Conservation (phyloP, 2,888 invertebrate genomes). For the Brassicogethes aeneus region DNA sequence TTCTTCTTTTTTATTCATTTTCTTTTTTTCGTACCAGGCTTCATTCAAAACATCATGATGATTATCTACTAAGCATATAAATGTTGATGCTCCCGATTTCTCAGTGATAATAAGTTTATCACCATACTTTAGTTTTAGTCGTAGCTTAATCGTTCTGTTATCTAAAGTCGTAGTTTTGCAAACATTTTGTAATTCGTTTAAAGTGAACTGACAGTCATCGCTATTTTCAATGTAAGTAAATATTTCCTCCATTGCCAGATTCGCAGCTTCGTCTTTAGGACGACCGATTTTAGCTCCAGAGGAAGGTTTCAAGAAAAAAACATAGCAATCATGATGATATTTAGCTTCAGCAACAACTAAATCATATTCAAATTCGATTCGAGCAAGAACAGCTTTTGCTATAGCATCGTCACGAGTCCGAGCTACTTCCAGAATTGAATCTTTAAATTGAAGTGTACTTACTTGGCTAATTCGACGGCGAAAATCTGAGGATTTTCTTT, state of each 20-base stretch:
- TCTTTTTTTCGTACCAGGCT: constrained; percentile 25
- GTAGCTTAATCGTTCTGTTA: constrained; percentile 24
- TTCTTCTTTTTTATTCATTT: constrained; percentile 22
- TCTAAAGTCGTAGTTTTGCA: constrained; percentile 21
- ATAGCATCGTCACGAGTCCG: constrained; percentile 17
- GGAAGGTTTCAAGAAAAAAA: constrained; percentile 24
- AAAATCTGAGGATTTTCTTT: constrained; percentile 23
- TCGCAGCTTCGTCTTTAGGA: constrained; percentile 26
- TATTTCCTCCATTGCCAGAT: constrained; percentile 31
- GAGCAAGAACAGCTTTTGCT: constrained; percentile 26
- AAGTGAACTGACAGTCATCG: constrained; percentile 21
- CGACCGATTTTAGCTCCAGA: constrained; percentile 29
- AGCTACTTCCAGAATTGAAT: constrained; percentile 19
- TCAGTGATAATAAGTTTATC: constrained; percentile 28
- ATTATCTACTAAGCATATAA: constrained; percentile 14
- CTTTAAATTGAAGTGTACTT: constrained; percentile 21
- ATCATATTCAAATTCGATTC: constrained; percentile 21
- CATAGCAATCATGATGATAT: constrained; percentile 28
- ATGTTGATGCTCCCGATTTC: constrained; percentile 17
- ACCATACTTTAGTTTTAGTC: constrained; percentile 27
- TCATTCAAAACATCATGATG: constrained; percentile 18
- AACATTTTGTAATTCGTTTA: constrained; percentile 21
- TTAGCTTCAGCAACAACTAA: no score
- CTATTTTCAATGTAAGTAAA: constrained; percentile 31
- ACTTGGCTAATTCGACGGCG: constrained; percentile 23